Conservation (phyloP, 37 sponge, comb jelly and placozoan genomes). For the Chondrilla cf. caribensis region DNA sequence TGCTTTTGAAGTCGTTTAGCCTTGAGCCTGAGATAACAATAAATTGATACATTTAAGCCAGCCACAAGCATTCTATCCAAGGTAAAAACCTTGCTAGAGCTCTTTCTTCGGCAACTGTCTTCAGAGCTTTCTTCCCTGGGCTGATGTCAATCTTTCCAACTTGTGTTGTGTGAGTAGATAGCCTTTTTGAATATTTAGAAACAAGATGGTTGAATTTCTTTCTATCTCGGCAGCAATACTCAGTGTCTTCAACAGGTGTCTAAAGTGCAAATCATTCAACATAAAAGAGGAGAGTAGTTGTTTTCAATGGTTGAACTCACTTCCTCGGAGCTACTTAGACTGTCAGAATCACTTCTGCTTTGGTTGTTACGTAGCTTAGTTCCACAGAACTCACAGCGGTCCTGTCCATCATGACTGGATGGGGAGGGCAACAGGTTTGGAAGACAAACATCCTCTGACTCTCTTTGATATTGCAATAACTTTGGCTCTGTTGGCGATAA, state of each 20-base stretch:
- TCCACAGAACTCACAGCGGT: slow-evolving; percentile 13
- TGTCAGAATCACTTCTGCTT: slow-evolving; percentile 3
- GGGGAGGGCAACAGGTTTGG: background rate
- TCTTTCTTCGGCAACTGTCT: background rate
- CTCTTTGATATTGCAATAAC: background rate
- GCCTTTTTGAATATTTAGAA: slow-evolving; percentile 5
- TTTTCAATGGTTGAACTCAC: too few species aligned
- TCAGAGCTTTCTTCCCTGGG: slow-evolving; percentile 12
- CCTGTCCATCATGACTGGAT: background rate
- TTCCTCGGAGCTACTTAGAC: background rate
- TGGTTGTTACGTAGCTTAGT: background rate
- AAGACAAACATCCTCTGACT: background rate
- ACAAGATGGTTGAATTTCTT: background rate
- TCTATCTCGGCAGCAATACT: background rate
- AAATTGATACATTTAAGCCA: too few species aligned
- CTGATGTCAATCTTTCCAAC: slow-evolving; percentile 15
- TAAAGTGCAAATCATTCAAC: too few species aligned
- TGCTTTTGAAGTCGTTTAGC: background rate
- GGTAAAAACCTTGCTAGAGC: background rate
- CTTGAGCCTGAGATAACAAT: background rate
- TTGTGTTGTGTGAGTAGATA: background rate
- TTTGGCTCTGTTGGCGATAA: slow-evolving; percentile 4
- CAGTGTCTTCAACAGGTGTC: background rate
- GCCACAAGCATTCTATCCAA: too few species aligned
- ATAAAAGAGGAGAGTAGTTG: too few species aligned